phyloP scores from a whole-genome alignment of 2,888 invertebrate species.

The Eupithecia exiguata region DNA sequence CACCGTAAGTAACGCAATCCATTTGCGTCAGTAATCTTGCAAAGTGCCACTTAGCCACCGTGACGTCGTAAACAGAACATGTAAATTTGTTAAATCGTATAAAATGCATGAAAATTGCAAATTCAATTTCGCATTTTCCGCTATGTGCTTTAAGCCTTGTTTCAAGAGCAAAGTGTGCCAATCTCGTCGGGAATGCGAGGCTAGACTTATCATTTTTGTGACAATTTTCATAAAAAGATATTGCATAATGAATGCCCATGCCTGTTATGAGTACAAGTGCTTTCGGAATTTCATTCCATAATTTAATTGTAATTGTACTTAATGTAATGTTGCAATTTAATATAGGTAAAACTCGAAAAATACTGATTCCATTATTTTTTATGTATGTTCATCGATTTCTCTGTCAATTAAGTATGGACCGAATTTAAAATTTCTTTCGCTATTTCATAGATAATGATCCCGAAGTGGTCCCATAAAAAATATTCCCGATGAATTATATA shows the following conservation, averaged over 20 bases:
- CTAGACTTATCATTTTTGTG: constrained; percentile 7
- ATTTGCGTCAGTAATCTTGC: constrained; percentile 4
- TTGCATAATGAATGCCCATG: not conserved
- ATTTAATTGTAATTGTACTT: not conserved
- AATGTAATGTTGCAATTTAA: not conserved
- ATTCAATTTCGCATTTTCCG: constrained; percentile 47
- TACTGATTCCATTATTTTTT: no score
- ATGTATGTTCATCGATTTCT: no score
- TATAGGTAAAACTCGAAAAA: not conserved
- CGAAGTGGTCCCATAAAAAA: no score
- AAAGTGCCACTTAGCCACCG: constrained; percentile 13
- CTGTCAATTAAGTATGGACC: no score
- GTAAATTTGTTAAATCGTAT: constrained; percentile 18
- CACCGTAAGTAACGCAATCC: constrained; percentile 6
- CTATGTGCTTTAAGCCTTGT: constrained; percentile 24
- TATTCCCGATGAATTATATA: no score
- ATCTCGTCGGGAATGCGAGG: not conserved
- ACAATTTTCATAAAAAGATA: constrained; percentile 12
- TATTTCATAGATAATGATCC: no score
- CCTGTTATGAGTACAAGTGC: not conserved
- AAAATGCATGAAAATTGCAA: constrained; percentile 24
- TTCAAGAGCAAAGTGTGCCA: constrained; percentile 16
- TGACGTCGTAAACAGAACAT: constrained; percentile 6
- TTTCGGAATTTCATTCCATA: not conserved
- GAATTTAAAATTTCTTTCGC: no score